Base-by-base conservation (phyloP, 2,797 vertebrate species). In the Neostethus bicornis region DNA sequence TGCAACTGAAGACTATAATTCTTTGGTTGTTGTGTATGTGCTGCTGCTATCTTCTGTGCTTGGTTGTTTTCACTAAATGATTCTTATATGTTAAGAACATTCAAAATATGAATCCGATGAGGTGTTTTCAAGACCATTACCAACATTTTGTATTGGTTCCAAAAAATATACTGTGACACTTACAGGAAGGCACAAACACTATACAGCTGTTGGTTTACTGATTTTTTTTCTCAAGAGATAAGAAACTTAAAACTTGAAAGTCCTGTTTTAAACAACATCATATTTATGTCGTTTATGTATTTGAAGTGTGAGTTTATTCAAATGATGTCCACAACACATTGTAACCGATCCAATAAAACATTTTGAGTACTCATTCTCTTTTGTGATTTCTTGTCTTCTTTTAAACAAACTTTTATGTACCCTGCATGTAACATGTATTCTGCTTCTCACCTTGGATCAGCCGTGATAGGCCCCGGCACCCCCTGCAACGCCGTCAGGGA, bases 251-350 rank as follows among this genome's bases (percentile, higher is more conserved):
- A 67, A 84, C 73, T 85, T 83, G 75, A 85, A 86, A 81, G 73
- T 73, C 47, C 25, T 65, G 51, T 78, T 68, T 67, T 66, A 38
- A 73, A 77, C 34, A 81, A 72, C 58, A 46, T 83, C 34, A 59
- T 84, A 65, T 83, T 84, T 84, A 80, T 87, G 81, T 72, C 84
- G 51, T 73, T 68, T 73, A 73, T 77, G 44, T 73, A 34, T 82
- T 69, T 55, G 54, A 38, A 76, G 50, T 64, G 53, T 77, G 70
- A 73, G 37, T 79, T 78, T 66, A 54, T 80, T 67, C 48, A 77
- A 51, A 53, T 37, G 12, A 74, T 80, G 61, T 84, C 62, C 78
- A 61, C 64, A 70, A 71, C 35, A 41, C 34, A 51, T 51, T 46
- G 25, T 24, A 79, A 60, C 20, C 70, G 52, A 76, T 39, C 14